Percentiles rank a stretch among this genome's conserved stretches.
phyloP scores from a whole-genome alignment of 1,140 invertebrate genomes.

The Panonychus citri region DNA sequence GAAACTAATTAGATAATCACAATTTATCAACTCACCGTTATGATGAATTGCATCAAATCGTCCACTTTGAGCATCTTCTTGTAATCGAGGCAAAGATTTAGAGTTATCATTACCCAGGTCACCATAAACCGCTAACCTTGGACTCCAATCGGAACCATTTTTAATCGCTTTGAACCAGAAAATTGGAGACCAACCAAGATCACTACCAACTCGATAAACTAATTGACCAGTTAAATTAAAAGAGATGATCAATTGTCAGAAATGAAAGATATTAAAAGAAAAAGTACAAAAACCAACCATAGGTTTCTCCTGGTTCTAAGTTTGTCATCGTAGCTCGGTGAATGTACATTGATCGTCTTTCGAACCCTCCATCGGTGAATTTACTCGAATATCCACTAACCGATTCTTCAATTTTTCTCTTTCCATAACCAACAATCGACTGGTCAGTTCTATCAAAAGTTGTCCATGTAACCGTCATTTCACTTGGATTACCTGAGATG shows the following conservation, averaged over 20 bases:
- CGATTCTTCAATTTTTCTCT: conserved; percentile 19
- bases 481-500: conserved; percentile 22
- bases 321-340: conserved; percentile 39
- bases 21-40: conserved; percentile 34
- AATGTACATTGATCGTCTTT: conserved; percentile 47
- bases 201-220: conserved; percentile 9
- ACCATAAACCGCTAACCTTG: conserved; percentile 49
- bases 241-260: not conserved
- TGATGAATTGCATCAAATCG: conserved; percentile 68
- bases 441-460: conserved; percentile 31
- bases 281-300: not conserved
- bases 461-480: conserved; percentile 71
- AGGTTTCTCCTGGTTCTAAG: conserved; percentile 28
- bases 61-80: conserved; percentile 49
- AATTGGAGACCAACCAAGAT: conserved; percentile 8
- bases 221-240: not conserved
- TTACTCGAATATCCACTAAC: conserved; percentile 34
- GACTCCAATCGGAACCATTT: conserved; percentile 6
- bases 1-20: not conserved
- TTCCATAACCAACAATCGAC: conserved; percentile 44
- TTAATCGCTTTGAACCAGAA: conserved; percentile 9
- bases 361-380: conserved; percentile 43
- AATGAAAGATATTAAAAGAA: not conserved
- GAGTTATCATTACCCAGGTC: conserved; percentile 78
- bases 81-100: conserved; percentile 43